A percentile compares a stretch with the other conserved stretches of the same genome.
phyloP scores from a whole-genome alignment of 2,888 invertebrate genomes.

The Thereva nobilitata region DNA sequence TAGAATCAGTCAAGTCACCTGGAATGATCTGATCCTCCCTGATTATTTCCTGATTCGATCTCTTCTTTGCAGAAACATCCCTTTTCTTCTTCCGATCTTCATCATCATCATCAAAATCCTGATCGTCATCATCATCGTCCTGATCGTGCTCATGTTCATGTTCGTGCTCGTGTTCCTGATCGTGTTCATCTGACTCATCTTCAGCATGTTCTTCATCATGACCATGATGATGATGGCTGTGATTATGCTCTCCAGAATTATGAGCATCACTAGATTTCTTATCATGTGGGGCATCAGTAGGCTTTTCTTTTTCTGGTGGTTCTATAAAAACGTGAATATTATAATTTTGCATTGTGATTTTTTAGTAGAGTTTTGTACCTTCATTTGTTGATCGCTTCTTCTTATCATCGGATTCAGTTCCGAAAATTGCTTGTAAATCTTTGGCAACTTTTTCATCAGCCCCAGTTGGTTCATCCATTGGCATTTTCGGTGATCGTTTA shows the following conservation, averaged over 20 bases:
- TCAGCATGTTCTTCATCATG: conserved; percentile 50
- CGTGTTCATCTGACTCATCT: conserved; percentile 48
- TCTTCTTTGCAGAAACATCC: conserved; percentile 46
- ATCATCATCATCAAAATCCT: conserved; percentile 51
- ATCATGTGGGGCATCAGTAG: neutral
- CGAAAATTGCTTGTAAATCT: conserved; percentile 71
- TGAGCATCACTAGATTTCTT: conserved; percentile 28
- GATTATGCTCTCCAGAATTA: conserved; percentile 52
- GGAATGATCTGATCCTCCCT: conserved; percentile 48
- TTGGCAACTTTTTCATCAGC: conserved; percentile 73
- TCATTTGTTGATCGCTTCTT: conserved; percentile 60
- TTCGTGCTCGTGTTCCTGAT: conserved; percentile 46
- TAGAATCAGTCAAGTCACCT: conserved; percentile 63
- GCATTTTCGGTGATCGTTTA: conserved; percentile 64
- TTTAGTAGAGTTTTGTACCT: neutral
- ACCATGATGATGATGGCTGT: conserved; percentile 43
- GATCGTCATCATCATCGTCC: conserved; percentile 48
- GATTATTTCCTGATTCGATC: conserved; percentile 47
- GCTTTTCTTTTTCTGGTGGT: conserved; percentile 18
- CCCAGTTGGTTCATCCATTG: conserved; percentile 49
- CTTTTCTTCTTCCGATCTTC: conserved; percentile 59
- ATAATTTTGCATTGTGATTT: neutral
- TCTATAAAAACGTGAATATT: conserved; percentile 8
- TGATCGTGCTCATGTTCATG: conserved; percentile 56
- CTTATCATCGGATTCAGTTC: conserved; percentile 59